phyloP scores from a whole-genome alignment of 2,113 vertebrate genomes.

The Tachysurus vachellii region DNA sequence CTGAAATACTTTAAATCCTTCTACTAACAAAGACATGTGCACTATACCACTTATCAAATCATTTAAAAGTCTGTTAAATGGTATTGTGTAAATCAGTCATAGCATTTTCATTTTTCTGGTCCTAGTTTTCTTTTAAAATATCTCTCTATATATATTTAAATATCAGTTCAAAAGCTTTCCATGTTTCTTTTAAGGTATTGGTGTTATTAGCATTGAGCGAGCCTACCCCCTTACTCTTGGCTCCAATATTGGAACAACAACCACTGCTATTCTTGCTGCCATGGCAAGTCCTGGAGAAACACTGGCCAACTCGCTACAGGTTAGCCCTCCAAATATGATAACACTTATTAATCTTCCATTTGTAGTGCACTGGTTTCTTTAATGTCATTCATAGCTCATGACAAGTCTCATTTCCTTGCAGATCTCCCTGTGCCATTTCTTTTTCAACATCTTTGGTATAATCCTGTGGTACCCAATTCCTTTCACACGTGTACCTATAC shows the following conservation, averaged over 20 bases:
- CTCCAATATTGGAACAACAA: slow-evolving; percentile 96
- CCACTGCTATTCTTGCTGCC: slow-evolving; percentile 93
- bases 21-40: not conserved
- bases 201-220: slow-evolving; percentile 91
- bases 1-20: not conserved
- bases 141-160: not conserved
- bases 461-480: slow-evolving; percentile 91
- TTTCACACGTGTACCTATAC: slow-evolving; percentile 84
- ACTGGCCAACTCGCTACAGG: slow-evolving; percentile 85
- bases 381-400: not conserved
- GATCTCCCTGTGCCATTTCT: slow-evolving; percentile 96
- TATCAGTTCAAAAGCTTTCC: not conserved
- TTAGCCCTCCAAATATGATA: slow-evolving; percentile 58
- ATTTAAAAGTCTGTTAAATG: not conserved
- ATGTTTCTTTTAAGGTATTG: slow-evolving; percentile 77
- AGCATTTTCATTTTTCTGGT: not conserved
- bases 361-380: not conserved
- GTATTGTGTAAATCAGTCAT: not conserved
- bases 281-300: slow-evolving; percentile 88
- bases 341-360: not conserved
- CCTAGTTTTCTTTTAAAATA: not conserved
- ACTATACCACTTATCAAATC: not conserved
- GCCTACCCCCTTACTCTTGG: slow-evolving; percentile 93
- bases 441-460: slow-evolving; percentile 96
- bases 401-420: slow-evolving; percentile 62